These are phyloP conservation scores for Perithous albicinctus DNA, from an alignment of 2,888 invertebrate genomes.

Conservation along the genomic window DNA sequence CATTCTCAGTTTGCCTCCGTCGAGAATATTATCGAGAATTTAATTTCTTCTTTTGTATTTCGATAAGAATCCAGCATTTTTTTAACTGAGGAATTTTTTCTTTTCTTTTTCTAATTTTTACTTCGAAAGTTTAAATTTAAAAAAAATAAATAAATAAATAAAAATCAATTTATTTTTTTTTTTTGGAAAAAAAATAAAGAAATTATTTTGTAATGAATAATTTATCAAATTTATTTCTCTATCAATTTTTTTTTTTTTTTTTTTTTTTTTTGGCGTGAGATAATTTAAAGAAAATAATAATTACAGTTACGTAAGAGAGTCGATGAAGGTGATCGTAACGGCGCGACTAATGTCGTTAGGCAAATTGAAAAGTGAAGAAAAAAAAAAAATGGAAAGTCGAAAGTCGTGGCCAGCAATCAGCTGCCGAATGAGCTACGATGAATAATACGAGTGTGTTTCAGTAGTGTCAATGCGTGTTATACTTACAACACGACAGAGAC, in stretches of 20 bases:
- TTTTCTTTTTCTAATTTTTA: background rate
- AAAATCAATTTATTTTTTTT: background rate
- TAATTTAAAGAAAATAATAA: background rate
- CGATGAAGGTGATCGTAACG: constrained; percentile 26
- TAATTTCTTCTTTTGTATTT: background rate
- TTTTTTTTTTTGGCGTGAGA: background rate
- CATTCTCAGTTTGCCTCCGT: background rate
- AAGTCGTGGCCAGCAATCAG: constrained; percentile 33
- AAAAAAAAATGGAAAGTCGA: constrained; percentile 45
- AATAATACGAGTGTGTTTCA: background rate
- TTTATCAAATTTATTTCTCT: background rate
- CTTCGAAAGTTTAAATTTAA: no score
- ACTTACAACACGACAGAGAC: background rate
- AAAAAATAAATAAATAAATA: no score
- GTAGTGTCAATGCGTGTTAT: background rate
- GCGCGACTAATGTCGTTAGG: constrained; percentile 16
- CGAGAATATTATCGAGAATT: constrained; percentile 10
- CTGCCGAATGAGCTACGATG: constrained; percentile 29
- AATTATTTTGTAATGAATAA: background rate
- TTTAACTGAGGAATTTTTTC: background rate
- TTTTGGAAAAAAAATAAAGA: background rate
- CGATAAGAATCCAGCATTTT: background rate
- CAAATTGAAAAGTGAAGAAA: background rate
- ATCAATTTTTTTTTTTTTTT: no score
- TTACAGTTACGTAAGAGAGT: background rate